phyloP scores from a whole-genome alignment of 2,797 vertebrate genomes.

The Streptopelia turtur region DNA sequence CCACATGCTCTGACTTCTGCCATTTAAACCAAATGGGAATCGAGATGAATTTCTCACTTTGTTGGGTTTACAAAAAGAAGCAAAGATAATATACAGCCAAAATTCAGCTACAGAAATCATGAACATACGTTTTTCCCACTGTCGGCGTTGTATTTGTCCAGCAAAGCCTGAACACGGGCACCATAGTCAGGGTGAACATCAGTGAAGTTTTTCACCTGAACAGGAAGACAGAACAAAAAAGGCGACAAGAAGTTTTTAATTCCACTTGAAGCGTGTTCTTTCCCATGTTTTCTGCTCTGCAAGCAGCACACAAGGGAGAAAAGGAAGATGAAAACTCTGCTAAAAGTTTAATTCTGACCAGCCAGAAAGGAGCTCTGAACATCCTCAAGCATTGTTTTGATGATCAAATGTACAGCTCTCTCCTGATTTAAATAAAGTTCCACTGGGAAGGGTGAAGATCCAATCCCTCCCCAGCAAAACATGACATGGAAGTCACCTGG shows the following conservation, averaged over 20 bases:
- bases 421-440: background rate
- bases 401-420: background rate
- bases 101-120: background rate
- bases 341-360: background rate
- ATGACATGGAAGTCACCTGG: background rate
- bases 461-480: background rate
- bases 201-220: constrained; percentile 88
- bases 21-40: background rate
- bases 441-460: background rate
- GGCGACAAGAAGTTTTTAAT: background rate
- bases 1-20: background rate
- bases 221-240: background rate
- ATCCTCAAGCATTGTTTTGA: background rate
- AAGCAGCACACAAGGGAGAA: background rate
- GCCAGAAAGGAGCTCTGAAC: background rate
- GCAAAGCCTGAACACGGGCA: constrained; percentile 80
- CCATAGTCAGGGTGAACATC: constrained; percentile 88
- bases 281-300: background rate
- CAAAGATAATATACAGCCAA: background rate
- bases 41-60: background rate
- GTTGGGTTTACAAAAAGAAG: background rate
- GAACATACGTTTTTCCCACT: constrained; percentile 78
- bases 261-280: background rate
- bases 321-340: background rate
- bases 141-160: constrained; percentile 86